Conservation (phyloP, 2,888 invertebrate genomes). For the Platypus cylindrus region DNA sequence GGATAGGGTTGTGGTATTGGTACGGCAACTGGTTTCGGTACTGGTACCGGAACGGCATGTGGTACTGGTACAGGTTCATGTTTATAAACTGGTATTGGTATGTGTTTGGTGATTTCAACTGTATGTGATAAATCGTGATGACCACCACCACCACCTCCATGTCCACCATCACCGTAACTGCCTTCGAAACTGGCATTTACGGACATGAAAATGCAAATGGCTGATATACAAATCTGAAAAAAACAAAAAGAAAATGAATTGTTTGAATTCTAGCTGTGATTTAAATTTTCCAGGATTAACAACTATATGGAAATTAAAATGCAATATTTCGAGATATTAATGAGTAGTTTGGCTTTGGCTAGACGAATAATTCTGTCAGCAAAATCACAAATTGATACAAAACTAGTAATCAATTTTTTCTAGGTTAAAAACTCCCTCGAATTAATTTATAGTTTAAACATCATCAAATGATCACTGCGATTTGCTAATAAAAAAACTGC, state of each 20-base stretch:
- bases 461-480: too few relatives aligned
- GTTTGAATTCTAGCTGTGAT: not conserved
- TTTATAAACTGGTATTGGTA: slow-evolving; percentile 41
- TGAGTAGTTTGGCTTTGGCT: too few relatives aligned
- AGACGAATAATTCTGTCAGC: too few relatives aligned
- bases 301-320: not conserved
- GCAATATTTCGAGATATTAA: too few relatives aligned
- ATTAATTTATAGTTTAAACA: too few relatives aligned
- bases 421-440: too few relatives aligned
- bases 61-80: slow-evolving; percentile 38
- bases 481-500: too few relatives aligned
- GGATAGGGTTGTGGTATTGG: slow-evolving; percentile 57
- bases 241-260: slow-evolving; percentile 10
- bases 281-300: slow-evolving; percentile 4
- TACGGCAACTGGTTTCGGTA: slow-evolving; percentile 54
- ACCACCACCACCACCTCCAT: slow-evolving; percentile 25
- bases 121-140: slow-evolving; percentile 41
- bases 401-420: too few relatives aligned
- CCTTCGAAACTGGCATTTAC: slow-evolving; percentile 31
- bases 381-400: too few relatives aligned
- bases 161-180: slow-evolving; percentile 23
- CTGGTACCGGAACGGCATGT: slow-evolving; percentile 44
- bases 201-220: slow-evolving; percentile 27
- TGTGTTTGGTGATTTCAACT: slow-evolving; percentile 54
- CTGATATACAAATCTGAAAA: slow-evolving; percentile 27